These are phyloP conservation scores for Psilopsiagon aurifrons DNA, from an alignment of 2,113 vertebrate species.

Conservation along the genomic window DNA sequence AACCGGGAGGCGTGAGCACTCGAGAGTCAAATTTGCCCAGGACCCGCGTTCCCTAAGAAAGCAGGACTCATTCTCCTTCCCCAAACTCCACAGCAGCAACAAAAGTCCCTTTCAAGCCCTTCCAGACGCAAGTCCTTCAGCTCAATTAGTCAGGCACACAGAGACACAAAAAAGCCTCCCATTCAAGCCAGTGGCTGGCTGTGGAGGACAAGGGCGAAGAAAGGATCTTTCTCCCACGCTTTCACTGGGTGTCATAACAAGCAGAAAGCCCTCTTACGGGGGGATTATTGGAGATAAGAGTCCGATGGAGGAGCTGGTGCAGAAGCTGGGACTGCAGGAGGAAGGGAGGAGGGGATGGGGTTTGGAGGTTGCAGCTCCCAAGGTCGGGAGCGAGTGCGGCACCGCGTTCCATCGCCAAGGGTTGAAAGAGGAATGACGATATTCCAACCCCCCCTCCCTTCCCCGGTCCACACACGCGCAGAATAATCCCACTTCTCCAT, in stretches of 20 bases:
- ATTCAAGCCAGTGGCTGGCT: slow-evolving; percentile 65
- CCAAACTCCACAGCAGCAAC: slow-evolving; percentile 62
- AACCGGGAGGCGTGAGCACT: background rate
- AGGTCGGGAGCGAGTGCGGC: background rate
- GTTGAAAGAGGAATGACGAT: background rate
- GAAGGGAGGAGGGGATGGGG: background rate
- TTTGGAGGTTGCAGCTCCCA: background rate
- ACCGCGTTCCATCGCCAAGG: background rate
- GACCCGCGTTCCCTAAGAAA: slow-evolving; percentile 43
- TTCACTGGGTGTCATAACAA: slow-evolving; percentile 82
- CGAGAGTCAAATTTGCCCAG: slow-evolving; percentile 52
- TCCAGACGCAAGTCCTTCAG: slow-evolving; percentile 81
- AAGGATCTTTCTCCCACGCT: slow-evolving; percentile 73
- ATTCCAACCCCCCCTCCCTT: background rate
- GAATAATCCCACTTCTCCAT: slow-evolving; percentile 56
- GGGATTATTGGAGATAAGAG: slow-evolving; percentile 75
- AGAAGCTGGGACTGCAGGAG: background rate
- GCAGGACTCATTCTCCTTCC: slow-evolving; percentile 35
- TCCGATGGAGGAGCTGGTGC: slow-evolving; percentile 51
- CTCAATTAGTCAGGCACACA: slow-evolving; percentile 81
- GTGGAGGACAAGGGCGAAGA: slow-evolving; percentile 69
- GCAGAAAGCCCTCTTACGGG: slow-evolving; percentile 77
- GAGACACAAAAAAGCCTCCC: slow-evolving; percentile 69
- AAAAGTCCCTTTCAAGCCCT: slow-evolving; percentile 79
- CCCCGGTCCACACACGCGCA: background rate